phyloP scores from a whole-genome alignment of 2,113 vertebrate species.

The Alectura lathami region DNA sequence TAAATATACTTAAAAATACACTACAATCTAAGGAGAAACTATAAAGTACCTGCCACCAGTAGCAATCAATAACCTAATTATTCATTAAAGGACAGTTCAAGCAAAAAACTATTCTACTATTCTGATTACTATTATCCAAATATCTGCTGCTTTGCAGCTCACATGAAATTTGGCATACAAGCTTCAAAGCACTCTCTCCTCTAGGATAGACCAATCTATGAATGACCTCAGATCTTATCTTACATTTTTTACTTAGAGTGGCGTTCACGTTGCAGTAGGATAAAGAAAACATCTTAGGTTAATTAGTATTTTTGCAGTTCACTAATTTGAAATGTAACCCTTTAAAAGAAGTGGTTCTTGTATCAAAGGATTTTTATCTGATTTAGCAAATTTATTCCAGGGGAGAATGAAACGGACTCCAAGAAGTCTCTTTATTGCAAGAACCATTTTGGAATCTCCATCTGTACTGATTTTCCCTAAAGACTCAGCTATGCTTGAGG shows the following conservation, averaged over 20 bases:
- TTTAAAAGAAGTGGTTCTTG: conserved; percentile 45
- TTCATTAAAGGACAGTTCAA: neutral
- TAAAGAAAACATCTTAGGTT: conserved; percentile 49
- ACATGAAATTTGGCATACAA: neutral
- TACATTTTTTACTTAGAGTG: neutral
- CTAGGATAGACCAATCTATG: neutral
- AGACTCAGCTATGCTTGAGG: conserved; percentile 53
- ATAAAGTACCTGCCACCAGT: neutral
- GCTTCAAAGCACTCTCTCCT: conserved; percentile 26
- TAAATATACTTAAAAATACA: neutral
- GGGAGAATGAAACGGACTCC: conserved; percentile 60
- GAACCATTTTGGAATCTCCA: conserved; percentile 61
- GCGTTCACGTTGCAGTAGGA: conserved; percentile 19
- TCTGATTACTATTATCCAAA: neutral
- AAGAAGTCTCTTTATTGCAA: conserved; percentile 70
- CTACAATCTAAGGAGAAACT: neutral
- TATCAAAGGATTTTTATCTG: conserved; percentile 60
- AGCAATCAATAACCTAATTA: neutral
- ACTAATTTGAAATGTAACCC: conserved; percentile 58
- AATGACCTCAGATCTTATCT: conserved; percentile 12
- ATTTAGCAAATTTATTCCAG: conserved; percentile 70
- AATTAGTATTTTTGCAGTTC: conserved; percentile 58
- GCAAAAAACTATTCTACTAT: neutral
- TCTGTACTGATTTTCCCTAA: conserved; percentile 57
- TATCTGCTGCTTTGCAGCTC: neutral